These are phyloP conservation scores for Nylanderia fulva DNA, from an alignment of 1,140 invertebrate genomes.

Conservation along the genomic window DNA sequence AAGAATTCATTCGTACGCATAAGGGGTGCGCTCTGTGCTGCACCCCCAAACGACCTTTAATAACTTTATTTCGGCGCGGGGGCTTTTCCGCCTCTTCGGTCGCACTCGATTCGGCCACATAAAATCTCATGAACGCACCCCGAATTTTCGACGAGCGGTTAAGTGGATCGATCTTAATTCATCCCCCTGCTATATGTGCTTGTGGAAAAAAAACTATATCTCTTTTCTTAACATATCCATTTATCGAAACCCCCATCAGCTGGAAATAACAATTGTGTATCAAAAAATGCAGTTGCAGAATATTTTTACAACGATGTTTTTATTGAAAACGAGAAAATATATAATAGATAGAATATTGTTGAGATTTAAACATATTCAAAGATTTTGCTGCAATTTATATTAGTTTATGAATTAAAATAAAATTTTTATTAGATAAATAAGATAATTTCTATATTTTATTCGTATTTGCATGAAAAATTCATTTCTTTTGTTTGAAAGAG, in stretches of 20 bases:
- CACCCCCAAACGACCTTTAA: conserved; percentile 62
- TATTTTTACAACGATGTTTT: neutral
- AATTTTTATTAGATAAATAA: neutral
- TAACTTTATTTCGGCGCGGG: conserved; percentile 73
- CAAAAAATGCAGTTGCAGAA: neutral
- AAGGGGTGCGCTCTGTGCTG: conserved; percentile 48
- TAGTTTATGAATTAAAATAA: neutral
- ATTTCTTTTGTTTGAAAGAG: conserved; percentile 1
- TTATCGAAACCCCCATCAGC: conserved; percentile 21
- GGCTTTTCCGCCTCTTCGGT: neutral
- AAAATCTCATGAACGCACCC: conserved; percentile 69
- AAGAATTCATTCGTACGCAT: conserved; percentile 76
- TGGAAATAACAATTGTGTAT: neutral
- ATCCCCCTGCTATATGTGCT: conserved; percentile 35
- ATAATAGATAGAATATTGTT: too few relatives aligned
- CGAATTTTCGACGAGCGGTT: conserved; percentile 71
- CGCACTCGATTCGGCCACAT: conserved; percentile 49
- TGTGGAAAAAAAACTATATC: conserved; percentile 50
- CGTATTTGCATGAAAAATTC: conserved; percentile 8
- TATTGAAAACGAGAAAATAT: neutral
- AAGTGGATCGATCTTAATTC: conserved; percentile 75
- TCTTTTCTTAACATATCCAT: neutral
- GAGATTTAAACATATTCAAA: neutral
- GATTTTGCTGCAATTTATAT: neutral
- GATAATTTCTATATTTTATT: neutral